Base-by-base conservation (phyloP, 2,888 invertebrate species). In the Galerucella calmariensis region DNA sequence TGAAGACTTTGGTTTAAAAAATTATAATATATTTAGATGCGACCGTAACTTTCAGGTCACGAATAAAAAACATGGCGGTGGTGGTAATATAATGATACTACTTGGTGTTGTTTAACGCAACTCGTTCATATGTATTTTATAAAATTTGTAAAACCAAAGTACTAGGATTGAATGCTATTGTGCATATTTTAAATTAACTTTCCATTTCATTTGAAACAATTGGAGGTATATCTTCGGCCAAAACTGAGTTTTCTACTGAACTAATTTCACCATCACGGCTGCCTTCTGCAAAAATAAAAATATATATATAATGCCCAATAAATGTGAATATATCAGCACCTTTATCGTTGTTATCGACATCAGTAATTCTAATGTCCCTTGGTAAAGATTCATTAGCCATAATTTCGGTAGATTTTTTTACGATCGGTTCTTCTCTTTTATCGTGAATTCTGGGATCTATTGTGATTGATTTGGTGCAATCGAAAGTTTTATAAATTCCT, bases 401-500 rank as follows among this genome's bases (percentile, higher is more conserved):
- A 5, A 41, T 41, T 48, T 48, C 48, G 12, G 35, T 14, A 12
- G 2, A 27, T 61, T 2, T 27, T 24, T 12, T 12, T 10, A n/a
- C 16, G 12, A 6, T 46, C 10, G 62, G 35, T 56, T 69, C 66
- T n/a, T 67, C 65, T 71, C 48, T 48, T 59, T 76, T 61, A 53
- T 79, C 84, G 67, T 82, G 83, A 12, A 79, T 51, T 65, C 82
- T 80, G 2, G 86, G 86, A 77, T 86, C 84, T 12, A 97, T 89
- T 0, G 94, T 92, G 0, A 94, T 90, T 0, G 94, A 92, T 81
- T 95, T 93, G 0, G 97, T 97, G 83, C 94, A 94, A 86, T 98
- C 95, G 79, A 92, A 91, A 0, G 95, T 95, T 89, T 99, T 99
- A 88, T 95, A 99, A 80, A 99, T 98, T 1, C 99, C 99, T 14